Evolutionary conservation across 2,797 vertebrate species (phyloP), one percentile per base, ranked within the genome.

Genomic region (Crocidura indochinensis): DNA sequence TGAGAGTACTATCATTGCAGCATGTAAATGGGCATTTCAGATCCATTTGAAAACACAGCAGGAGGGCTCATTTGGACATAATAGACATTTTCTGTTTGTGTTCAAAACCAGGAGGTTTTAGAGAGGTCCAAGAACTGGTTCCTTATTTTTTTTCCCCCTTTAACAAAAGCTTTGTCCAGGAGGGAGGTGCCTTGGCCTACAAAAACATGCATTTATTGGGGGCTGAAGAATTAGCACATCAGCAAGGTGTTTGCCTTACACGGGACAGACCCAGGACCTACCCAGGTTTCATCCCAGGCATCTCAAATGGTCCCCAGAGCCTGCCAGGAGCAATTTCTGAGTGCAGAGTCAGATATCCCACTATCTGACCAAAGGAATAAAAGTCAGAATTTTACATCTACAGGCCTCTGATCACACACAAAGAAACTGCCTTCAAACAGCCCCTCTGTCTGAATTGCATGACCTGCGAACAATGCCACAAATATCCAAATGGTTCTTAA

Each of bases 11-110:
- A 38, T 12, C 14, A 72, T 67, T 90, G 53, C 47, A 79, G 69
- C 79, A 94, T 49, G 29, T 31, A 79, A 90, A 93, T 51, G 19
- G 75, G 4, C 10, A 86, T 95, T 92, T 95, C 26, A 44, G 20
- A 53, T 89, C 78, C 56, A 60, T 90, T 93, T 94, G 81, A 96
- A 95, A 90, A 74, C 87, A 91, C 53, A 17, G 74, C 20, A 53
- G 31, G 76, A 51, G 17, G 73, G 53, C 46, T 84, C 90, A 88
- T 95, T 88, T 84, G 53, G 73, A 95, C 87, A 82, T 79, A 96
- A 92, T 62, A 72, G 53, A 29, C 73, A 60, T 73, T 95, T 94
- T 92, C 74, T 80, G 75, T 91, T 91, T 88, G 31, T 74, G 56
- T 86, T 95, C 72, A 94, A 92, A 67, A 44, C 27, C 53, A 76